Evolutionary conservation across 2,888 invertebrate species (phyloP), one percentile per base, ranked within the genome.

Genomic region (Rhamnusium bicolor): DNA sequence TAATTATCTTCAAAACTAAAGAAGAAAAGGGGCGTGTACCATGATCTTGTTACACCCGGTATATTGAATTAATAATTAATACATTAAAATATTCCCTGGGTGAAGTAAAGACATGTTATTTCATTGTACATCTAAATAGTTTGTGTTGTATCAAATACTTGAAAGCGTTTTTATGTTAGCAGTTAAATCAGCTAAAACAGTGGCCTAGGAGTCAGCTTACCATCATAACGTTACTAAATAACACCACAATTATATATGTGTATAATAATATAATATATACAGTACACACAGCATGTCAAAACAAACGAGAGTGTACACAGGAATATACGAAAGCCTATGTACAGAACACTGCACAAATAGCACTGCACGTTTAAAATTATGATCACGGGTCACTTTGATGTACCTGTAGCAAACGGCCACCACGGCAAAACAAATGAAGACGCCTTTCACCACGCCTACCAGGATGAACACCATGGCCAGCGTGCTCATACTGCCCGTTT

Each of bases 371-470:
- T 61, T 16, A 54, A 40, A 62, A 46, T 53, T 51, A 72, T 67
- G 66, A 69, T 32, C 53, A 72, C 67, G 67, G 56, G 27, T 19
- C 29, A 58, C 63, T 73, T 32, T 62, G 69, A 47, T 56, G 88
- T 93, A 96, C 96, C 96, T 96, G 96, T 96, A 96, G 93, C 96
- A 96, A 93, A 95, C 94, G 90, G 96, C 96, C 93, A 95, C 92
- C 91, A 95, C 92, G 90, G 96, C 95, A 93, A 96, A 96, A 93
- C 94, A 94, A 93, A 96, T 93, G 95, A 96, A 96, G 93, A 96
- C 96, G 89, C 93, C 93, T 89, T 94, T 96, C 90, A 96, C 96
- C 90, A 95, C 95, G 89, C 93, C 93, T 89, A 96, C 95, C 92
- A 96, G 93, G 91, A 96, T 94, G 92, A 96, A 92, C 91, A 96